Evolutionary conservation across 1,140 invertebrate species (phyloP).

Genomic region (Drosophila sproati): DNA sequence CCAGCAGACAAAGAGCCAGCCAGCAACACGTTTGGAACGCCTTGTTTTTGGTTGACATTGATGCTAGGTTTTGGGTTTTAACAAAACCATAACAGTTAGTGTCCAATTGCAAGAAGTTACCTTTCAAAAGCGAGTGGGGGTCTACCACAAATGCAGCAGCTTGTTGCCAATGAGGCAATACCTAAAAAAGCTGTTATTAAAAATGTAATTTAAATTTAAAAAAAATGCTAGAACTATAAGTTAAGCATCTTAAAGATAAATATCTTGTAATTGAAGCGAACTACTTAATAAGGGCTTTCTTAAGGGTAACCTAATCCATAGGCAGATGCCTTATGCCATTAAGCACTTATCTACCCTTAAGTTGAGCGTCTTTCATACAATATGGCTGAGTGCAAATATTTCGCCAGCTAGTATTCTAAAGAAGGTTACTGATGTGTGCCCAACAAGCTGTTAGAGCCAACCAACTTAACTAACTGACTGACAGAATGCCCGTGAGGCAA

Average conservation of each 20-base stretch:
- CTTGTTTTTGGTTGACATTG: constrained; percentile 40
- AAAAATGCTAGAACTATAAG: not conserved
- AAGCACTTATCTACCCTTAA: not conserved
- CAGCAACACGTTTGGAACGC: not conserved
- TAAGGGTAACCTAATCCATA: not conserved
- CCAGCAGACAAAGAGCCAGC: constrained; percentile 15
- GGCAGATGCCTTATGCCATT: not conserved
- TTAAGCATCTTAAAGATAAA: not conserved
- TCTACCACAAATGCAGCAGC: not conserved
- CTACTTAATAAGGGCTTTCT: too few relatives aligned
- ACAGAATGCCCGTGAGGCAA: constrained; percentile 12
- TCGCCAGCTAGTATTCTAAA: not conserved
- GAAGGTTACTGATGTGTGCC: constrained; percentile 17
- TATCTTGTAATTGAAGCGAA: too few relatives aligned
- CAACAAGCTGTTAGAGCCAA: constrained; percentile 16
- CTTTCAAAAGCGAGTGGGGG: not conserved
- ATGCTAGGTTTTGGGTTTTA: constrained; percentile 30
- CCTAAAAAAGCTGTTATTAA: not conserved
- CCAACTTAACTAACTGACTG: constrained; percentile 28
- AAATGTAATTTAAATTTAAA: not conserved
- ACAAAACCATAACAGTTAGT: constrained; percentile 26
- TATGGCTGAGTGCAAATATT: constrained; percentile 2
- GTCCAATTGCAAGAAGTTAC: constrained; percentile 33
- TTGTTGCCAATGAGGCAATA: constrained; percentile 11
- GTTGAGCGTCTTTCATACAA: not conserved